Base-by-base conservation (phyloP, 2,797 vertebrate genomes). In the Natrix natrix region DNA sequence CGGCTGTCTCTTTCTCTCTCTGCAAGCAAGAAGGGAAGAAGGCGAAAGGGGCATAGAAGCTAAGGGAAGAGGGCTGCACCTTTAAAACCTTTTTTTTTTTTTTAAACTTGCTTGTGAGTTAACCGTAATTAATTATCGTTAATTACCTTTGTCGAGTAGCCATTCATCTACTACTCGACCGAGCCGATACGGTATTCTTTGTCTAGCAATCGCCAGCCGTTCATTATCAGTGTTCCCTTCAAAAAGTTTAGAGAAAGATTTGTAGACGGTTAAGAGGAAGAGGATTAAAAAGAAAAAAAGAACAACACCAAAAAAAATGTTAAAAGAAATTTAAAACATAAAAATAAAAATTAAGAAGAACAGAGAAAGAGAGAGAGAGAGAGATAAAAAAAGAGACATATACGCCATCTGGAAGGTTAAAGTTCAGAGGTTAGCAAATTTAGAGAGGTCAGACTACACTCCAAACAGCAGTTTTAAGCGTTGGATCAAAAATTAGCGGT, bases 101-200 rank as follows among this genome's bases (percentile, higher is more conserved):
- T 92, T 90, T 11, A 63, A 63, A 87, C 87, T 91, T 12, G 86
- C 54, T 92, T 94, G 63, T 96, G 96, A 96, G 97, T 98, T 98
- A 97, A 96, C 91, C 94, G 95, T 97, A 97, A 98, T 99, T 98
- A 97, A 98, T 98, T 98, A 97, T 97, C 97, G 98, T 99, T 98
- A 98, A 98, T 99, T 99, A 99, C 99, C 99, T 99, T 99, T 99
- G 99, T 99, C 99, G 98, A 99, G 99, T 99, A 99, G 99, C 99
- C 99, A 99, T 97, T 99, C 99, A 98, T 99, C 99, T 98, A 99
- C 99, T 99, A 99, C 99, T 98, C 99, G 99, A 99, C 99, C 99
- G 97, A 99, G 99, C 98, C 99, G 99, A 98, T 99, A 99, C 98
- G 99, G 99, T 98, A 99, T 99, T 99, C 99, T 99, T 98, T 99